A percentile compares a stretch with the other conserved stretches of the same genome.
Conservation (phyloP, 2,113 vertebrate species). For the Balaeniceps rex region DNA sequence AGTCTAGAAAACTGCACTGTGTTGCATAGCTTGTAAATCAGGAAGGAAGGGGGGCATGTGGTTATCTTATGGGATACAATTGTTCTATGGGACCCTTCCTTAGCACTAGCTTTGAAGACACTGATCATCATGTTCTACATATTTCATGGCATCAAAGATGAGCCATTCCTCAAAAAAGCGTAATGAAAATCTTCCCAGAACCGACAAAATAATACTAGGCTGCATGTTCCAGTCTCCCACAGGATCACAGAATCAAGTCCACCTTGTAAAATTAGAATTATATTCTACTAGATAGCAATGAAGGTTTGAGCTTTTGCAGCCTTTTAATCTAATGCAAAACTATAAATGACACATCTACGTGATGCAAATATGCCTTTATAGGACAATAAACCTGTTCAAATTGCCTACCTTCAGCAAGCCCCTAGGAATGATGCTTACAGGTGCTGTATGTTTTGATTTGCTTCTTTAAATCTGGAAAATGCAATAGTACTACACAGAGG, state of each 20-base stretch:
- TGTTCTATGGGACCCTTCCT: neutral
- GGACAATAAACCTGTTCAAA: neutral
- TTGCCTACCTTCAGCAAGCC: neutral
- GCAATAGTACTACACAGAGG: neutral
- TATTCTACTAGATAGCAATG: neutral
- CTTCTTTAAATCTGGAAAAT: neutral
- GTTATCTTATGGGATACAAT: conserved; percentile 2
- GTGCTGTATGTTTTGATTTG: neutral
- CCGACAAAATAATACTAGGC: neutral
- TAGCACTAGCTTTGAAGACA: neutral
- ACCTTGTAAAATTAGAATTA: neutral
- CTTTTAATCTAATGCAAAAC: neutral
- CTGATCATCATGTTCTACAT: neutral
- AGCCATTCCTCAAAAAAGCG: neutral
- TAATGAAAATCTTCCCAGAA: neutral
- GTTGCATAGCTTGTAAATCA: conserved; percentile 1
- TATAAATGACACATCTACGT: neutral
- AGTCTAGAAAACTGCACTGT: conserved; percentile 14
- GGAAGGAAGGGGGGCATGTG: conserved; percentile 32
- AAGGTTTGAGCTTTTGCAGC: neutral
- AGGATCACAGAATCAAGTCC: neutral
- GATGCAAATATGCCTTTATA: neutral
- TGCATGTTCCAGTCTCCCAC: neutral
- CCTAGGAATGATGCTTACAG: neutral
- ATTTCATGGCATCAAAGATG: neutral